These are phyloP conservation scores for Marronus borbonicus DNA, from an alignment of 2,888 invertebrate genomes.

Conservation along the genomic window DNA sequence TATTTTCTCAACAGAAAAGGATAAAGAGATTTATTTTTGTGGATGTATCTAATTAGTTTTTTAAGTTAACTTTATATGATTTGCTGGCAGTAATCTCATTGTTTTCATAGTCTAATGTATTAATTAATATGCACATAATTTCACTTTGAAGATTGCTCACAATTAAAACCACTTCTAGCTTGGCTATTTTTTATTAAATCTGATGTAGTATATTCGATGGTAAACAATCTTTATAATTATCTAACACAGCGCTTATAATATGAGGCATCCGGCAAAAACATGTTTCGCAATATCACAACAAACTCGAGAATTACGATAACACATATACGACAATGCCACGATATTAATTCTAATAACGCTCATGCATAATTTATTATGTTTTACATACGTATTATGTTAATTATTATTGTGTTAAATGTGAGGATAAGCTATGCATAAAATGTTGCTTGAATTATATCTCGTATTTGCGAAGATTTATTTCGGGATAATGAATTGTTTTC, in stretches of 20 bases:
- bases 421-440: neutral
- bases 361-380: slow-evolving; percentile 15
- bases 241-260: neutral
- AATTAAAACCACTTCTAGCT: too few species aligned
- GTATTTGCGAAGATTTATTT: neutral
- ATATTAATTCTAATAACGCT: neutral
- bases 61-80: too few species aligned
- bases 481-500: neutral
- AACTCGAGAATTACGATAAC: neutral
- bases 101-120: too few species aligned
- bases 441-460: neutral
- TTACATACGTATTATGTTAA: slow-evolving; percentile 3
- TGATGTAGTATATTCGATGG: neutral
- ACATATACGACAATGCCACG: neutral
- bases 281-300: slow-evolving; percentile 11
- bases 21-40: too few species aligned
- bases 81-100: too few species aligned
- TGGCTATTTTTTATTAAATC: neutral
- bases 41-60: too few species aligned
- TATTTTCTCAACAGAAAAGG: too few species aligned
- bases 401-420: neutral
- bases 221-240: neutral
- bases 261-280: slow-evolving; percentile 16
- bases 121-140: too few species aligned
- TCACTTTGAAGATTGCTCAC: too few species aligned